Base-by-base conservation (phyloP, 2,113 vertebrate species). In the Callipepla squamata region DNA sequence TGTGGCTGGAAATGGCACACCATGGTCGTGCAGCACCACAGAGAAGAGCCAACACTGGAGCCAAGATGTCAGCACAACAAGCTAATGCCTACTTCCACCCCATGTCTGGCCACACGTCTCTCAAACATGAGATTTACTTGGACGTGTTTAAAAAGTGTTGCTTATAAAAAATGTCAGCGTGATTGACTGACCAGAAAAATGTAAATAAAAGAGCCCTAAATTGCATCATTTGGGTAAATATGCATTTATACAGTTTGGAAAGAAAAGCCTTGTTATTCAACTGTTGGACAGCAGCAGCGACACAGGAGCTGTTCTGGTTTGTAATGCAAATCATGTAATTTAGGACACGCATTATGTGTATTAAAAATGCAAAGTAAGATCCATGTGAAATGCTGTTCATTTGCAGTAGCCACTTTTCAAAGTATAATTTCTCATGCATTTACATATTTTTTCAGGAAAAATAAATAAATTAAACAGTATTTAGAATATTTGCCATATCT, bases 311-410 rank as follows among this genome's bases (percentile, higher is more conserved):
- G 91, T 73, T 97, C 86, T 88, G 81, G 92, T 96, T 97, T 97
- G 70, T 96, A 96, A 97, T 96, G 96, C 95, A 97, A 97, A 97
- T 96, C 81, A 88, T 96, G 88, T 94, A 96, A 97, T 97, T 96
- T 93, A 94, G 97, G 93, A 94, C 95, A 96, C 5, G 20, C 86
- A 74, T 97, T 96, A 94, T 91, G 90, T 93, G 91, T 93, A 96
- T 97, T 96, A 97, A 97, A 97, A 97, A 96, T 97, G 95, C 96
- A 96, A 97, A 97, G 90, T 80, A 90, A 97, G 91, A 95, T 92
- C 95, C 91, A 85, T 94, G 87, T 92, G 92, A 96, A 96, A 96
- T 40, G 73, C 76, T 75, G 93, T 94, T 97, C 91, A 97, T 96
- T 95, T 92, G 94, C 95, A 93, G 90, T 94, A 96, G 91, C 84